A percentile compares a stretch with the other conserved stretches of the same genome.
Conservation (phyloP, 1,140 invertebrate genomes). For the Diorhabda carinulata region DNA sequence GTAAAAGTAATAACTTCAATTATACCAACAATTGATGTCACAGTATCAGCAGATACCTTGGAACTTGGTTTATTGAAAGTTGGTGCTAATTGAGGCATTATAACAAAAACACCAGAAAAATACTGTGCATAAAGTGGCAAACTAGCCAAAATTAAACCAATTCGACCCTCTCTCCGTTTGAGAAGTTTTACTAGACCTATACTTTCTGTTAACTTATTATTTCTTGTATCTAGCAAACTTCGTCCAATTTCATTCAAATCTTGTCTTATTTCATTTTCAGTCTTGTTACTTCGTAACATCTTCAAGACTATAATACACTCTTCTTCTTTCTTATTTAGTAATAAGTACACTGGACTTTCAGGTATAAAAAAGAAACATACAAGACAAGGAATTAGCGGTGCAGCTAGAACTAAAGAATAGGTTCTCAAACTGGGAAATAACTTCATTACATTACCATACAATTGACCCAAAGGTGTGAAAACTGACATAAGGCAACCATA, state of each 20-base stretch:
- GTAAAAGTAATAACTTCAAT: not conserved
- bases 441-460: not conserved
- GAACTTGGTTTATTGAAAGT: not conserved
- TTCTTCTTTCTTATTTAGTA: not conserved
- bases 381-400: not conserved
- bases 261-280: not conserved
- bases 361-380: not conserved
- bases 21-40: not conserved
- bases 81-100: not conserved
- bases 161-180: not conserved
- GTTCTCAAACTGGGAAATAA: not conserved
- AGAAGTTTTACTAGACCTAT: not conserved
- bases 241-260: not conserved
- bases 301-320: not conserved
- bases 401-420: not conserved
- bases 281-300: conserved; percentile 7
- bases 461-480: not conserved
- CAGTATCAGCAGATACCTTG: not conserved
- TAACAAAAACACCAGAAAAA: not conserved
- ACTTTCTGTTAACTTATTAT: not conserved
- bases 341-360: not conserved
- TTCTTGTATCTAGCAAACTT: not conserved
- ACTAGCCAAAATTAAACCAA: not conserved
- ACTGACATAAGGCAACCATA: conserved; percentile 2
- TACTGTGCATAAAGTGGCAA: not conserved